These are phyloP conservation scores for Anser brachyrhynchus DNA, from an alignment of 2,113 vertebrate genomes.

Conservation along the genomic window DNA sequence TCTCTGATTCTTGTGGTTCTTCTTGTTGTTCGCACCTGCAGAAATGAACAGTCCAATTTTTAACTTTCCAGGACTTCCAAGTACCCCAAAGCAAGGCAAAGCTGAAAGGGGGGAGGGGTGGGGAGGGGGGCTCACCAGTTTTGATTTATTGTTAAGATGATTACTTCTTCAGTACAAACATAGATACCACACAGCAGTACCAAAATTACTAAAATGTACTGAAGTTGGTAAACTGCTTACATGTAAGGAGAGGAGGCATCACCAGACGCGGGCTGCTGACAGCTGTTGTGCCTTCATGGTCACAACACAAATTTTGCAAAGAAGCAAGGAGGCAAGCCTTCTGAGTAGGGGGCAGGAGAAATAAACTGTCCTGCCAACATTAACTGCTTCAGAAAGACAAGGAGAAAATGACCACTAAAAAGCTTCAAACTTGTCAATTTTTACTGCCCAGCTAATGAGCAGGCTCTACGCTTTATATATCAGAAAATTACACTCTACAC, in stretches of 20 bases:
- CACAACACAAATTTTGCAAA: background rate
- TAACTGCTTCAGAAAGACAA: background rate
- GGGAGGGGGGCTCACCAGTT: background rate
- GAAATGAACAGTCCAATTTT: background rate
- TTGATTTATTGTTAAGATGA: background rate
- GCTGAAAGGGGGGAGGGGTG: background rate
- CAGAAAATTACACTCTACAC: background rate
- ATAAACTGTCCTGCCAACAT: background rate
- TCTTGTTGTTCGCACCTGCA: slow-evolving; percentile 87
- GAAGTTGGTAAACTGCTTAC: background rate
- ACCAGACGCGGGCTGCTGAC: background rate
- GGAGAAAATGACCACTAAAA: background rate
- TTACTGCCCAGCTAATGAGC: background rate
- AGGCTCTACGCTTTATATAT: background rate
- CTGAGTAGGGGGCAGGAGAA: background rate
- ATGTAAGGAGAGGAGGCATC: background rate
- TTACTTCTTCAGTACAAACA: background rate
- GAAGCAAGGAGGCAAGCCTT: background rate
- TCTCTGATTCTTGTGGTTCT: slow-evolving; percentile 86
- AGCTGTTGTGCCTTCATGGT: rapidly evolving
- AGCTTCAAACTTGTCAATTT: background rate
- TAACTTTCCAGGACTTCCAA: background rate
- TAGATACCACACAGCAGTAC: background rate
- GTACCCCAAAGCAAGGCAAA: background rate
- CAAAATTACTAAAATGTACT: background rate